phyloP scores from a whole-genome alignment of 2,113 vertebrate species.

The Passerina amoena region DNA sequence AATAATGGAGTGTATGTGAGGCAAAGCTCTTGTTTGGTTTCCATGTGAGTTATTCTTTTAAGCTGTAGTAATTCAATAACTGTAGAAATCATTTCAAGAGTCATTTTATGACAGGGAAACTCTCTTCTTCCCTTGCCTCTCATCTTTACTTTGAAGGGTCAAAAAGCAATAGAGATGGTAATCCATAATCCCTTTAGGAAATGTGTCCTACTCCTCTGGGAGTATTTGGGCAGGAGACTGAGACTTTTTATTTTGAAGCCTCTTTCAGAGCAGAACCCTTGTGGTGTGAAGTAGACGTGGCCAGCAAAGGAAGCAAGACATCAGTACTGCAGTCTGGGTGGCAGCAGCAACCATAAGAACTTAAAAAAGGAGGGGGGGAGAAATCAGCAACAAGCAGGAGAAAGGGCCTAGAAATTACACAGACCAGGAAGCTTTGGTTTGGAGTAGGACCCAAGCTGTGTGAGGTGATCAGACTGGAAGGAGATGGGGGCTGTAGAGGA shows the following conservation, averaged over 20 bases:
- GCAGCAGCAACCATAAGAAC: background rate
- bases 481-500: background rate
- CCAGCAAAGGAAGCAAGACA: background rate
- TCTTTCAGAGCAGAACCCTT: background rate
- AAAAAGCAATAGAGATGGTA: background rate
- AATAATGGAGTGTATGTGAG: background rate
- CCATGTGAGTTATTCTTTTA: background rate
- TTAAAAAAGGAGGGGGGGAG: background rate
- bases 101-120: background rate
- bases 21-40: background rate
- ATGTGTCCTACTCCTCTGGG: background rate
- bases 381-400: background rate
- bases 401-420: background rate
- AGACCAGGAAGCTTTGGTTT: background rate
- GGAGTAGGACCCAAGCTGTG: background rate
- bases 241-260: background rate
- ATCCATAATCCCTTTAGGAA: background rate
- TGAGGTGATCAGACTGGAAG: background rate
- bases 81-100: background rate
- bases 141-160: background rate
- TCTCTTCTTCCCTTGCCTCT: background rate
- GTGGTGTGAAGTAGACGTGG: accelerated
- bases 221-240: background rate
- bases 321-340: background rate
- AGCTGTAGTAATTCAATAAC: background rate